Evolutionary conservation across 2,797 vertebrate genomes (phyloP).

Genomic region (Spea hammondii): DNA sequence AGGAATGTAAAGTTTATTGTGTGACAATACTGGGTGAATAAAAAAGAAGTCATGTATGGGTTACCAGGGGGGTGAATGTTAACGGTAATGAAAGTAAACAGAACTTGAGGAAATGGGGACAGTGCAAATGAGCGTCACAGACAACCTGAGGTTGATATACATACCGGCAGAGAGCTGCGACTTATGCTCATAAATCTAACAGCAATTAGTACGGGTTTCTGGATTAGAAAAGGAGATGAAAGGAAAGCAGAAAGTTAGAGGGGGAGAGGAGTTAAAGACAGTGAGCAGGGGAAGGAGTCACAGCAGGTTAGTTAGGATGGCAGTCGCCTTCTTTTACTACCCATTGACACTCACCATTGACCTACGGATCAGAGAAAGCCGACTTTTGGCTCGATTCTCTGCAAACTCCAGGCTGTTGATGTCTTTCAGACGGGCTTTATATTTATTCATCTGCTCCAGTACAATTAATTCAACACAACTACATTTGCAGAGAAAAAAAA

Average conservation of each 20-base stretch:
- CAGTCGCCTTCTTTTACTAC: not conserved
- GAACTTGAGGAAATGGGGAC: conserved; percentile 29
- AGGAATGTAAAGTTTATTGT: too few species aligned
- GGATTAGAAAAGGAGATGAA: conserved; percentile 82
- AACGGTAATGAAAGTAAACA: not conserved
- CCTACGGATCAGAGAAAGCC: conserved; percentile 87
- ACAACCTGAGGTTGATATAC: conserved; percentile 70
- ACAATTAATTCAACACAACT: conserved; percentile 95
- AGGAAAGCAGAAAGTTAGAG: conserved; percentile 85
- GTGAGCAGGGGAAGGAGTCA: conserved; percentile 25
- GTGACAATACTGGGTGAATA: not conserved
- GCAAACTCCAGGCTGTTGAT: conserved; percentile 96
- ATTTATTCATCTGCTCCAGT: conserved; percentile 96
- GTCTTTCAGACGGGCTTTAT: conserved; percentile 91
- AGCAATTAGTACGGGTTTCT: conserved; percentile 95
- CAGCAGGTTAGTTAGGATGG: conserved; percentile 26
- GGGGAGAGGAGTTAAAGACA: conserved; percentile 48
- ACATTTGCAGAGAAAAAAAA: conserved; percentile 20
- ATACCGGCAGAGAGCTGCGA: conserved; percentile 87
- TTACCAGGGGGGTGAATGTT: conserved; percentile 1
- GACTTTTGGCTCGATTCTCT: conserved; percentile 93
- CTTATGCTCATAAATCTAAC: conserved; percentile 97
- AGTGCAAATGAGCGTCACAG: conserved; percentile 55
- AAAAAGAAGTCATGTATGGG: not conserved
- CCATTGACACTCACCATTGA: conserved; percentile 84